Evolutionary conservation across 2,113 vertebrate genomes (phyloP).

Genomic region (Myiopsitta monachus): DNA sequence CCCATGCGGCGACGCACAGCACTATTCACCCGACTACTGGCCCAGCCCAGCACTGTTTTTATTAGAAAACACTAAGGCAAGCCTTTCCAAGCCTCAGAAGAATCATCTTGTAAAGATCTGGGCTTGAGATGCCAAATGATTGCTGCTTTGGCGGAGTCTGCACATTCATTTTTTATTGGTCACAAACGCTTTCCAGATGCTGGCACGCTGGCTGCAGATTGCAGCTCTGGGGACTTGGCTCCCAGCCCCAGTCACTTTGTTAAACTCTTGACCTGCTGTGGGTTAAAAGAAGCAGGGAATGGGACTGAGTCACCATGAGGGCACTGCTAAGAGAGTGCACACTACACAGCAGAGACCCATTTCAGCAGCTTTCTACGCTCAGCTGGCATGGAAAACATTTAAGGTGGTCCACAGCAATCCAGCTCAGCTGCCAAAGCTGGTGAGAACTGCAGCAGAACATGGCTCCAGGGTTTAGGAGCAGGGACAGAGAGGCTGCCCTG

Average conservation of each 20-base stretch:
- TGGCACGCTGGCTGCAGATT: constrained; percentile 67
- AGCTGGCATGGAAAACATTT: constrained; percentile 60
- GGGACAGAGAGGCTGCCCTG: background rate
- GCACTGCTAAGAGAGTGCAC: constrained; percentile 26
- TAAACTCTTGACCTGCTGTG: constrained; percentile 74
- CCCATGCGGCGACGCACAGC: constrained; percentile 29
- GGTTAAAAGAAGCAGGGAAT: constrained; percentile 63
- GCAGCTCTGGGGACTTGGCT: constrained; percentile 65
- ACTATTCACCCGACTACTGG: constrained; percentile 53
- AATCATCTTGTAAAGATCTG: constrained; percentile 65
- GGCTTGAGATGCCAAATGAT: constrained; percentile 62
- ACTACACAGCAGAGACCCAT: constrained; percentile 45
- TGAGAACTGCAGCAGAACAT: background rate
- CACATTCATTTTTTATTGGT: constrained; percentile 71
- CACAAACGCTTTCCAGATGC: constrained; percentile 73
- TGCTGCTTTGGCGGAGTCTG: constrained; percentile 64
- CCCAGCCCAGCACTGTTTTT: constrained; percentile 55
- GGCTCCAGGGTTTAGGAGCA: background rate
- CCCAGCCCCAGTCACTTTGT: constrained; percentile 69
- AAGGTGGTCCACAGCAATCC: constrained; percentile 48
- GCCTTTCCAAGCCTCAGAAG: constrained; percentile 64
- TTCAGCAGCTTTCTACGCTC: constrained; percentile 42
- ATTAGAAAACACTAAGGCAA: constrained; percentile 67
- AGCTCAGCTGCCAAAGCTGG: constrained; percentile 10
- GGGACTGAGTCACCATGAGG: constrained; percentile 66